A percentile compares a stretch with the other conserved stretches of the same genome.
phyloP scores from a whole-genome alignment of 1,140 invertebrate genomes.

The Antheraea pernyi region DNA sequence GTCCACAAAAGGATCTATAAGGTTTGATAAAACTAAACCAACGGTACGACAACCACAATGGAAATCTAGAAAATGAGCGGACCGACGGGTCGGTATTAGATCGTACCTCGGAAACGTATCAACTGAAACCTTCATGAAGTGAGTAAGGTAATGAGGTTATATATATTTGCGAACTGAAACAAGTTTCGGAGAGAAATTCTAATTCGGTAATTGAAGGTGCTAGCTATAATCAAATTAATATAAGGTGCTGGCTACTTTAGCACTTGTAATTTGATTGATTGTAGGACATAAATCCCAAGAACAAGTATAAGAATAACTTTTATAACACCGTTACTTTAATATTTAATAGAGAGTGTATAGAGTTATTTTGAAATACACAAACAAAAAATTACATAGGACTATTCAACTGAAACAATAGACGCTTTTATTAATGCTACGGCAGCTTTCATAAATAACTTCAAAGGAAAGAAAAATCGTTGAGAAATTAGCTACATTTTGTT shows the following conservation, averaged over 20 bases:
- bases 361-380: too few species aligned
- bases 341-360: too few species aligned
- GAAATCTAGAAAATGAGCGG: constrained; percentile 34
- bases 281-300: too few species aligned
- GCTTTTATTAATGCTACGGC: too few species aligned
- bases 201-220: constrained; percentile 28
- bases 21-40: constrained; percentile 12
- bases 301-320: too few species aligned
- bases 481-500: too few species aligned
- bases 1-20: constrained; percentile 5
- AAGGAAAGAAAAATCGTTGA: too few species aligned
- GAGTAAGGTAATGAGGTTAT: constrained; percentile 55
- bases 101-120: constrained; percentile 50
- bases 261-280: background rate
- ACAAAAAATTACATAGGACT: too few species aligned
- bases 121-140: constrained; percentile 50
- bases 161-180: constrained; percentile 45
- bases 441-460: too few species aligned
- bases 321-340: too few species aligned
- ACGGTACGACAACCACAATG: constrained; percentile 12
- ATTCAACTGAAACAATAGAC: too few species aligned
- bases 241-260: background rate
- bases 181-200: constrained; percentile 29
- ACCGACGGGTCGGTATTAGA: constrained; percentile 37
- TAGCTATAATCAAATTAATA: constrained; percentile 27